Conservation (phyloP, 30 jellyfish, hydroid and myxozoan species). For the Turritopsis dohrnii region DNA sequence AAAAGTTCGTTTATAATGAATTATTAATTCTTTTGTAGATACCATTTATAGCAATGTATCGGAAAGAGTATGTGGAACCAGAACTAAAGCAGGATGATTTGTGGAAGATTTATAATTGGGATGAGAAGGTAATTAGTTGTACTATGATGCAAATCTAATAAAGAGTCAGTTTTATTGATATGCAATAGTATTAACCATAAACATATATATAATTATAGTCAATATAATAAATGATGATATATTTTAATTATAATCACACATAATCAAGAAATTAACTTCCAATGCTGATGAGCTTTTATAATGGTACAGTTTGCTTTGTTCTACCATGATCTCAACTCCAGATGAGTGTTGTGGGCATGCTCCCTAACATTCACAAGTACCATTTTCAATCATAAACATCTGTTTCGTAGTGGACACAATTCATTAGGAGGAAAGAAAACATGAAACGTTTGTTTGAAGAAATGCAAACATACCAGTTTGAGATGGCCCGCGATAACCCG, state of each 20-base stretch:
- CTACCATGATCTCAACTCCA: too few species aligned
- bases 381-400: too few species aligned
- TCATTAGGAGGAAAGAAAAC: constrained; percentile 48
- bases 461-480: constrained; percentile 86
- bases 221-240: too few species aligned
- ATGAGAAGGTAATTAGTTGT: constrained; percentile 63
- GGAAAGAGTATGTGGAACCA: constrained; percentile 94
- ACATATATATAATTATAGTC: too few species aligned
- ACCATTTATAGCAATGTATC: constrained; percentile 93
- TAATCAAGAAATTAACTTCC: too few species aligned
- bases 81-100: constrained; percentile 81
- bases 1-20: background rate
- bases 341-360: too few species aligned
- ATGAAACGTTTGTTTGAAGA: constrained; percentile 71
- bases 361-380: too few species aligned
- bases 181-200: too few species aligned
- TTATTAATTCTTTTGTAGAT: constrained; percentile 38
- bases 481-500: constrained; percentile 42
- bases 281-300: too few species aligned
- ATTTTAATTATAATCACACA: background rate
- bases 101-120: constrained; percentile 86
- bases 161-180: too few species aligned
- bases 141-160: too few species aligned
- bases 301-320: too few species aligned
- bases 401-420: constrained; percentile 75